Base-by-base conservation (phyloP, 2,888 invertebrate species). In the Phortica magna region DNA sequence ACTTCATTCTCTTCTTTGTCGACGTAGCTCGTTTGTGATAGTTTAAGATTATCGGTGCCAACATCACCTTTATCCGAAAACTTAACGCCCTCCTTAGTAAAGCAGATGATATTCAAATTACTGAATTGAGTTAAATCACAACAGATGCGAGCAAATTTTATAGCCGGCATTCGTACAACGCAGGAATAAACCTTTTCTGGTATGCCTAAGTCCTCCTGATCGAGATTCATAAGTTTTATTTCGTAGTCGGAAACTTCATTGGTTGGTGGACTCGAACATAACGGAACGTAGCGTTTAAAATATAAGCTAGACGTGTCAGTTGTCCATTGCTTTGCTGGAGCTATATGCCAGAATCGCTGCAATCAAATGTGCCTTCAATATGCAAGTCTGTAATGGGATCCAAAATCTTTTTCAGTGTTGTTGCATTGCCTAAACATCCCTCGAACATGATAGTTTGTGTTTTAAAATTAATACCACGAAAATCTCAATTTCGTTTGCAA, bases 151-250 rank as follows among this genome's bases (percentile, higher is more conserved):
- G 98, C 97, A 90, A 99, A 99, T 93, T 99, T 99, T 65, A 93
- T 94, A 12, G 99, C 95, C 0, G 99, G 99, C 96, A 99, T 95
- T 86, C 98, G 96, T 67, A 99, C 96, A 0, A 98, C 96, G 92
- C 98, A 99, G 12, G 98, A 97, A 93, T 99, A 99, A 86, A 98
- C 97, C 0, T 99, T 99, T 93, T 99, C 99, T 9, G 98, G 98
- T 86, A 98, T 97, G 88, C 99, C 99, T 88, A 99, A 94, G 91
- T 99, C 99, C 92, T 99, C 99, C 88, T 98, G 96, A 92, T 99
- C 99, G 87, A 99, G 94, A 92, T 99, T 99, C 96, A 99, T 98
- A 48, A 99, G 94, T 92, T 99, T 99, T 96, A 99, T 98, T 92
- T 99, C 98, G 92, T 98, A 99, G 91, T 99, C 99, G 0, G 99